Base-by-base conservation (phyloP, 2,888 invertebrate species). In the Oxyscelio sp. region DNA sequence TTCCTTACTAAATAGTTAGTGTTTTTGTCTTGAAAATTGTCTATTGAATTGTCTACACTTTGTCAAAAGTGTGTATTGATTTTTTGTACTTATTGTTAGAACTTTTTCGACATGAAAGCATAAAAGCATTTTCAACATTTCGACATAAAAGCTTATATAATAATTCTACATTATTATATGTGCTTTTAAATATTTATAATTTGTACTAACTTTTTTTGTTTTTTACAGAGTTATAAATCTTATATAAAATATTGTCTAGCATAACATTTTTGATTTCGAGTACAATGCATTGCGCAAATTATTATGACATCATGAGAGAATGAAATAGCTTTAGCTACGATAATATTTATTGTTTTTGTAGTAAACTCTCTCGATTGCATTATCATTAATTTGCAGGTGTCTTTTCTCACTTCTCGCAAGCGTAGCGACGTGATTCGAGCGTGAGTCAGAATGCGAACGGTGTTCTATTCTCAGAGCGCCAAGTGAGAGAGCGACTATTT, bases 401-500 rank as follows among this genome's bases (percentile, higher is more conserved):
- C 63, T 80, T 75, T 50, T 74, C 71, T 80, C 75, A 75, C 45
- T 75, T 71, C 70, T 58, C 63, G 48, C 48, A n/a, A 71, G 52
- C 40, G 40, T 52, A 65, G 65, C 63, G 50, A 71, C 79, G 75
- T 75, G 75, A 78, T 75, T 83, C 19, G 22, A 75, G 75, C 79
- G 58, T 83, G 83, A 83, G 83, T 83, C 83, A 83, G 79, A 83
- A 70, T 61, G 73, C 75, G 74, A 83, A 70, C 83, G 77, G 78
- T 58, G 13, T 79, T 74, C 79, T 83, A 83, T 79, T 83, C 54
- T 58, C 15, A 80, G 84, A 79, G 34, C 61, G 56, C 31, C 54
- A 50, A 83, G 74, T 83, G 79, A 83, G 83, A 83, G 79, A 83
- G 77, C 84, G 79, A 75, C 84, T 80, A 84, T 84, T 84, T 84